A percentile compares a stretch with the other conserved stretches of the same genome.
phyloP scores from a whole-genome alignment of 1,140 invertebrate genomes.

The Megalonaias nervosa region DNA sequence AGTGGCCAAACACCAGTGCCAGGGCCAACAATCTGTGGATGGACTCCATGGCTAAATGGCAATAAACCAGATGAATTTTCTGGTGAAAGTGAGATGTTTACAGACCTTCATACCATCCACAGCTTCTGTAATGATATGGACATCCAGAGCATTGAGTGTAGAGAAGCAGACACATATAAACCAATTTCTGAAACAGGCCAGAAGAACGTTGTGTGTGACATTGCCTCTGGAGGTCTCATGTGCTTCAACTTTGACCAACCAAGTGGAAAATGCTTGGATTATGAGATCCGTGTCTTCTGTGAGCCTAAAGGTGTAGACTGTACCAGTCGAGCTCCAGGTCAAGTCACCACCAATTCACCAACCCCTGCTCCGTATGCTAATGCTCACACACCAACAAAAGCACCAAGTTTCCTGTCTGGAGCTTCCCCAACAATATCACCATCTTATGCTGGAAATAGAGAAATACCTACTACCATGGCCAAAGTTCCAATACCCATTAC shows the following conservation, averaged over 20 bases:
- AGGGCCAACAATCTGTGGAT: slow-evolving; percentile 48
- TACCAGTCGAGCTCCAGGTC: slow-evolving; percentile 26
- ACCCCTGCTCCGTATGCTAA: background rate
- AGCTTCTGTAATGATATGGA: slow-evolving; percentile 62
- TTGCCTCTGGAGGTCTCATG: slow-evolving; percentile 79
- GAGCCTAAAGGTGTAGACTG: slow-evolving; percentile 58
- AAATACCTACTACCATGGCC: background rate
- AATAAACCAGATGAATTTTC: slow-evolving; percentile 51
- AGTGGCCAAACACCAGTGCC: slow-evolving; percentile 17
- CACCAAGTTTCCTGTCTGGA: background rate
- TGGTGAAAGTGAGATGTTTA: slow-evolving; percentile 78
- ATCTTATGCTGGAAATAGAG: slow-evolving; percentile 2
- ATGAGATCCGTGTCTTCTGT: slow-evolving; percentile 83
- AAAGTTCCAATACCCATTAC: too few relatives aligned
- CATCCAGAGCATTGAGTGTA: slow-evolving; percentile 63
- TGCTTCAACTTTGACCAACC: slow-evolving; percentile 73
- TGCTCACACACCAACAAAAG: background rate
- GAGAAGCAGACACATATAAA: slow-evolving; percentile 34
- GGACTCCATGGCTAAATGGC: slow-evolving; percentile 64
- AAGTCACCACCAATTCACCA: slow-evolving; percentile 3
- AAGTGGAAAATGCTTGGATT: slow-evolving; percentile 74
- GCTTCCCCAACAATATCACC: slow-evolving; percentile 5
- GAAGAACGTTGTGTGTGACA: slow-evolving; percentile 80
- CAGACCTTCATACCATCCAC: slow-evolving; percentile 73
- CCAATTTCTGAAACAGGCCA: slow-evolving; percentile 41